Percentiles rank a stretch among this genome's conserved stretches.
Evolutionary conservation across 2,797 vertebrate species (phyloP).

Genomic region (Typhlichthys subterraneus): DNA sequence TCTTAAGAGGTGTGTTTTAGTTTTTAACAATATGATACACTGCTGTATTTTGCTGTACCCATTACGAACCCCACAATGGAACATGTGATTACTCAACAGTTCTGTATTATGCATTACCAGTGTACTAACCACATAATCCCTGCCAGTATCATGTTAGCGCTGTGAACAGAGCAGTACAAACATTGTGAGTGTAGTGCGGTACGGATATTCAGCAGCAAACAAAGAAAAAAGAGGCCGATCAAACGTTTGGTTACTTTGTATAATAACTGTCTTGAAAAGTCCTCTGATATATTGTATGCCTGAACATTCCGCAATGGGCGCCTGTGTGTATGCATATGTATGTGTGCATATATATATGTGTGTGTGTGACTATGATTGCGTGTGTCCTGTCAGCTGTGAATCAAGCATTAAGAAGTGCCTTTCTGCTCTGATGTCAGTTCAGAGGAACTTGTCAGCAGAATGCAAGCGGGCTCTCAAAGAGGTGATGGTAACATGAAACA

Average conservation of each 20-base stretch:
- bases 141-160: too few relatives aligned
- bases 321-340: background rate
- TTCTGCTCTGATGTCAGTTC: slow-evolving; percentile 26
- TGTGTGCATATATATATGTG: background rate
- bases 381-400: slow-evolving; percentile 6
- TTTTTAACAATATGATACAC: background rate
- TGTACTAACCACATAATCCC: too few relatives aligned
- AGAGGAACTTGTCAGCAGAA: slow-evolving; percentile 1
- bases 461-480: slow-evolving; percentile 1
- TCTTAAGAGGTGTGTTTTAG: background rate
- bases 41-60: background rate
- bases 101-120: background rate
- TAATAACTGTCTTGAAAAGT: background rate
- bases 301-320: background rate
- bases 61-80: too few relatives aligned
- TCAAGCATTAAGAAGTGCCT: slow-evolving; percentile 57
- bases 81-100: background rate
- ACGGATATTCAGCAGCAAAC: background rate
- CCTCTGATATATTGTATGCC: background rate
- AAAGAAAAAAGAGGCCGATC: background rate
- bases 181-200: too few relatives aligned
- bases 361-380: background rate
- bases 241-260: background rate
- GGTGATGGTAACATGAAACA: background rate
- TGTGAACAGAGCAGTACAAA: too few relatives aligned